Percentiles rank a stretch among this genome's conserved stretches.
phyloP scores from a whole-genome alignment of 2,797 vertebrate genomes.

The Holocentrus rufus region DNA sequence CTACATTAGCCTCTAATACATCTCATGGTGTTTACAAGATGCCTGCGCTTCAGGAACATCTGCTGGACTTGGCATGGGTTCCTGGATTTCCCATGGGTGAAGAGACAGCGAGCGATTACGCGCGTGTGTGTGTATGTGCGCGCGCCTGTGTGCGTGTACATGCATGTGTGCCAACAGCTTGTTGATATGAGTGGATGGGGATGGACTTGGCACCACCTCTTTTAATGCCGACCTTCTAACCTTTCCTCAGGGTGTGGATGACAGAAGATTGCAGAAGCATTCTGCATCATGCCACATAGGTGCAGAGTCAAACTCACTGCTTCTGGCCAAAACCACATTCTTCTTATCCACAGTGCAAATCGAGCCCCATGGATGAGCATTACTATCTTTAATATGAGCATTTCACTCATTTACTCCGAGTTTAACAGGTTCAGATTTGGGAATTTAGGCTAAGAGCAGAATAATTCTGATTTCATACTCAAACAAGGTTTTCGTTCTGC shows the following conservation, averaged over 20 bases:
- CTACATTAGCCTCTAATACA: constrained; percentile 75
- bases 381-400: constrained; percentile 5
- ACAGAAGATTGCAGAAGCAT: constrained; percentile 45
- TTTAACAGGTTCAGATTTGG: constrained; percentile 16
- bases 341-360: constrained; percentile 11
- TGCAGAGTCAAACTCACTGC: constrained; percentile 19
- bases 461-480: background rate
- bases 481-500: background rate
- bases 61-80: constrained; percentile 75
- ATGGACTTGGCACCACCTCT: constrained; percentile 67
- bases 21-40: constrained; percentile 80
- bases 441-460: background rate
- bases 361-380: too few species aligned
- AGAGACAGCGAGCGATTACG: constrained; percentile 68
- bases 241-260: constrained; percentile 55
- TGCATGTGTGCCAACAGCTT: constrained; percentile 65
- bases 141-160: constrained; percentile 33
- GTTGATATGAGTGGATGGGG: constrained; percentile 65
- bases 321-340: background rate
- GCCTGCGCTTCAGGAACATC: constrained; percentile 79
- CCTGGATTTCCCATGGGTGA: constrained; percentile 71
- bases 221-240: constrained; percentile 60
- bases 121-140: too few species aligned
- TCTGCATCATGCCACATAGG: constrained; percentile 36
- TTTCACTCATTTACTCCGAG: constrained; percentile 17